Base-by-base conservation (phyloP, 2,113 vertebrate species). In the Trachemys scripta region DNA sequence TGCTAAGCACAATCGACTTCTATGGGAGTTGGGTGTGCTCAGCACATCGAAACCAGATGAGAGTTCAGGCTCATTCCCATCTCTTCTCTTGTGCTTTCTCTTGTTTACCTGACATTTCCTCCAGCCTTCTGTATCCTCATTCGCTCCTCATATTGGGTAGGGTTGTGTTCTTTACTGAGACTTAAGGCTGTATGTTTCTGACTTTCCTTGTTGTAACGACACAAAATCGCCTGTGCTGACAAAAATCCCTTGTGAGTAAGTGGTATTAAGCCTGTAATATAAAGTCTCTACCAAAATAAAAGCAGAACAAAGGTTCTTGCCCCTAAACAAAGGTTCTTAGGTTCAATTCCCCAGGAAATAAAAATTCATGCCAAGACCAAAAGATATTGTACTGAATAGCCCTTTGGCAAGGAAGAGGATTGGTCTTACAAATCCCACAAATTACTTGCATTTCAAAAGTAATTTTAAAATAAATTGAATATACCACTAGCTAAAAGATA, bases 91-190 rank as follows among this genome's bases (percentile, higher is more conserved):
- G 27, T 45, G 4, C 47, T 5, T 76, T 49, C 5, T 75, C 47
- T 42, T 24, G 31, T 88, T 86, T 75, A 99, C 99, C 99, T 99
- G 98, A 99, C 99, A 0, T 99, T 99, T 27, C 99, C 99, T 38
- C 99, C 99, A 2, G 99, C 99, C 90, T 99, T 99, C 98, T 99
- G 99, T 97, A 99, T 99, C 93, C 99, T 98, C 99, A 99, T 99
- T 0, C 99, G 97, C 88, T 99, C 99, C 89, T 99, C 99, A 0
- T 99, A 99, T 56, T 99, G 99, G 38, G 98, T 99, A 22, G 99
- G 99, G 91, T 99, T 99, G 96, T 99, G 99, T 96, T 99, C 99
- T 92, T 98, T 99, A 91, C 99, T 99, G 93, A 99, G 99, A 90
- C 99, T 98, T 93, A 99, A 96, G 94, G 99, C 99, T 22, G 98